Evolutionary conservation across 2,888 invertebrate species (phyloP), one percentile per base, ranked within the genome.

Genomic region (Scrobipalpa atriplicella): DNA sequence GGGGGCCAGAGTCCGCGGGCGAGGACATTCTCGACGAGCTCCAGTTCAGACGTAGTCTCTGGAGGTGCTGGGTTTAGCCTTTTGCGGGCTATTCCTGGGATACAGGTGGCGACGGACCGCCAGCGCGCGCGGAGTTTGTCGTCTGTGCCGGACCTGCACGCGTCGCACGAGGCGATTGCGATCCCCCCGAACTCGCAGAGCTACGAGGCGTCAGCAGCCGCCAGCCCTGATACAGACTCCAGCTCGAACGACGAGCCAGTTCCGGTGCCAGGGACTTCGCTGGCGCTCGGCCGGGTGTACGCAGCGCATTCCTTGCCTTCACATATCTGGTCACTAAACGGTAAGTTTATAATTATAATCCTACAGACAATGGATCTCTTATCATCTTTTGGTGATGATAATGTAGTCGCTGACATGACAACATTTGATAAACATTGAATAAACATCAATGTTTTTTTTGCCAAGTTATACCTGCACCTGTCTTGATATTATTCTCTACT

Each of bases 311-410:
- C 97, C 78, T 93, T 97, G 92, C 97, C 97, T 83, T 97, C 97
- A 76, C 97, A 97, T 91, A 97, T 98, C 93, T 97, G 97, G 97
- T 97, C 97, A 76, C 94, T 97, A 79, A 97, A 98, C 89, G 97
- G 97, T 97, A 86, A 95, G 95, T 85, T 9, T 18, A 38, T 62
- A 41, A 1, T 11, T 41, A 51, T 51, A 0, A n/a, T 51, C 19
- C 38, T 29, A 29, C 29, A 29, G 29, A 29, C 29, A 29, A 29
- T 29, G 29, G 29, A 3, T 29, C 11, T 52, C 18, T 18, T 0
- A 5, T 52, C 2, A 7, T 6, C 56, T 29, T 58, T 58, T 13
- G 6, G 29, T 29, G 5, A 29, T 58, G 13, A 58, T 43, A 13
- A 13, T 13, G 13, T 43, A 13, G 13, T 13, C 13, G 13, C 13